phyloP scores from a whole-genome alignment of 92 coral and sea anemone species.

The Palythoa grandiflora region DNA sequence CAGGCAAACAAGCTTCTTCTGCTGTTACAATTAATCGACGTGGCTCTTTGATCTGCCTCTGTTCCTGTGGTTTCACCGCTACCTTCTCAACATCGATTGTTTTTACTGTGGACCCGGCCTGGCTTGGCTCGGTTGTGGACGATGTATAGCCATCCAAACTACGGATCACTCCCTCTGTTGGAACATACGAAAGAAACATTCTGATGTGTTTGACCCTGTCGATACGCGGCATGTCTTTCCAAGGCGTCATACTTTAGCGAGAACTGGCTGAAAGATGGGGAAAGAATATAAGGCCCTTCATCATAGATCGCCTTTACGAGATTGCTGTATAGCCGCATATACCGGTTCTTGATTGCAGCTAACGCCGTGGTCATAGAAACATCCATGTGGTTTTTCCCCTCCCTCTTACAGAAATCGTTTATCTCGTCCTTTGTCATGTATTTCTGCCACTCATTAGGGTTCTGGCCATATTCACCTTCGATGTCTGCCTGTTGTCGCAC shows the following conservation, averaged over 20 bases:
- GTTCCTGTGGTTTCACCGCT: background rate
- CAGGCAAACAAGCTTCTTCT: slow-evolving; percentile 50
- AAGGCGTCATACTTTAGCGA: slow-evolving; percentile 34
- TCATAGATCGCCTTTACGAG: slow-evolving; percentile 49
- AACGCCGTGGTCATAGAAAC: slow-evolving; percentile 44
- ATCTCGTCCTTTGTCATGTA: slow-evolving; percentile 61
- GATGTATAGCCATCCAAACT: too few relatives aligned
- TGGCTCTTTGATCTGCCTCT: background rate
- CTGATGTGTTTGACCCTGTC: background rate
- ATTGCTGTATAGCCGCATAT: slow-evolving; percentile 47
- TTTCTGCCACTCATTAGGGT: slow-evolving; percentile 55
- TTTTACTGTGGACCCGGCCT: slow-evolving; percentile 1
- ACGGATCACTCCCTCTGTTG: too few relatives aligned
- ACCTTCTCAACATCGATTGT: background rate
- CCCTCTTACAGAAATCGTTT: slow-evolving; percentile 31
- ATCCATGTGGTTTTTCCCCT: slow-evolving; percentile 53
- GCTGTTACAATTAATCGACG: slow-evolving; percentile 48
- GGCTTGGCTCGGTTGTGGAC: background rate
- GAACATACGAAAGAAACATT: too few relatives aligned
- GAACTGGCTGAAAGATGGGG: slow-evolving; percentile 28
- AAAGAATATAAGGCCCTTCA: slow-evolving; percentile 47
- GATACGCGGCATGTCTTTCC: slow-evolving; percentile 46
- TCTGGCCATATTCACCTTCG: slow-evolving; percentile 54
- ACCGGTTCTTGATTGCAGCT: slow-evolving; percentile 27
- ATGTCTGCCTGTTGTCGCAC: slow-evolving; percentile 39